Conservation (phyloP, 2,888 invertebrate genomes). For the Fragum whitleyi region DNA sequence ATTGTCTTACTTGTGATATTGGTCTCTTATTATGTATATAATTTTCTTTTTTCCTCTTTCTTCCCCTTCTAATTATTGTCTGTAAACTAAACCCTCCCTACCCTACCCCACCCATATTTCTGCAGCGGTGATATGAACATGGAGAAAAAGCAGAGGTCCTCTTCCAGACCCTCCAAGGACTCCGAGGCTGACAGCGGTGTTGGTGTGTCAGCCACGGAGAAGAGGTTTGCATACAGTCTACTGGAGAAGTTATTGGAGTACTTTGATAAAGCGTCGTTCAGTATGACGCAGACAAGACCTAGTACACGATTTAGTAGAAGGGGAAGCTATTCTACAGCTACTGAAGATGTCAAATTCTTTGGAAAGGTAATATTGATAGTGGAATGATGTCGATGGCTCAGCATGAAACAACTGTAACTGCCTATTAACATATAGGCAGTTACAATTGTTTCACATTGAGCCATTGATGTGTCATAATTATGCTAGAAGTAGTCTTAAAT, state of each 20-base stretch:
- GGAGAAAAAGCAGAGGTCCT: constrained; percentile 68
- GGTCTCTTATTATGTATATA: constrained; percentile 20
- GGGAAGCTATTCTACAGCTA: constrained; percentile 89
- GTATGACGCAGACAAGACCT: constrained; percentile 93
- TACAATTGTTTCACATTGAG: too few relatives aligned
- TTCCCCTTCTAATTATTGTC: constrained; percentile 21
- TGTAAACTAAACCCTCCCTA: constrained; percentile 32
- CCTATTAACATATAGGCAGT: too few relatives aligned
- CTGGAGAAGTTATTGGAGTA: constrained; percentile 98
- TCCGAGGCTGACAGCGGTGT: constrained; percentile 82
- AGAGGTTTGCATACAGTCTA: constrained; percentile 98
- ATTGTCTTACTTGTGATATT: background rate
- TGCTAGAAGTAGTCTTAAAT: too few relatives aligned
- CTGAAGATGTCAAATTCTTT: constrained; percentile 99
- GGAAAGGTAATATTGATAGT: constrained; percentile 96
- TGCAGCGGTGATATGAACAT: constrained; percentile 62
- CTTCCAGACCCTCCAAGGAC: constrained; percentile 79
- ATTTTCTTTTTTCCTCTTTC: constrained; percentile 45
- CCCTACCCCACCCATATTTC: constrained; percentile 42
- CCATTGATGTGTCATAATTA: too few relatives aligned
- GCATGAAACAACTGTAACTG: too few relatives aligned
- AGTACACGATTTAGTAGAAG: constrained; percentile 97
- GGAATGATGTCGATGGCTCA: too few relatives aligned
- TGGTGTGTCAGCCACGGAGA: constrained; percentile 91
- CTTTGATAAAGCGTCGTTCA: constrained; percentile 97